phyloP scores from a whole-genome alignment of 2,888 invertebrate genomes.

The Cybosia mesomella region DNA sequence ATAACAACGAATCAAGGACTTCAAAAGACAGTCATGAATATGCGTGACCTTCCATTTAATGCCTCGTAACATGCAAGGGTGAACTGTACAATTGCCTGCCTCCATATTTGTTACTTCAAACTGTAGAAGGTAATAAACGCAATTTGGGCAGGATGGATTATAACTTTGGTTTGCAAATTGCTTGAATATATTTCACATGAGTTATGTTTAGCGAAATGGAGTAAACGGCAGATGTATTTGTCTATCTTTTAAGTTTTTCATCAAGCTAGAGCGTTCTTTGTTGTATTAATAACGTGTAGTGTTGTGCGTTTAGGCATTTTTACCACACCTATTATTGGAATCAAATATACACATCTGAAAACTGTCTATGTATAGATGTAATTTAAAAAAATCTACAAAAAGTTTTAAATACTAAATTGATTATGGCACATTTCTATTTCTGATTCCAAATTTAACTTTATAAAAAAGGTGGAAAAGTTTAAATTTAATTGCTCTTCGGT shows the following conservation, averaged over 20 bases:
- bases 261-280: background rate
- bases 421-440: no score
- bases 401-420: no score
- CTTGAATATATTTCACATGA: conserved; percentile 42
- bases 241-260: background rate
- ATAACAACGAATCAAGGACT: conserved; percentile 31
- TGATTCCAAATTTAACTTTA: no score
- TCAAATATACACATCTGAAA: no score
- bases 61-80: conserved; percentile 23
- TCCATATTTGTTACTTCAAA: conserved; percentile 14
- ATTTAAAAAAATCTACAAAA: no score
- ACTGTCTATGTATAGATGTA: no score
- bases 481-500: no score
- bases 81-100: conserved; percentile 12
- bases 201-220: conserved; percentile 25
- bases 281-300: background rate
- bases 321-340: no score
- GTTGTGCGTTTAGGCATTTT: background rate
- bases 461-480: no score
- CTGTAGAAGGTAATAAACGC: conserved; percentile 24
- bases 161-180: conserved; percentile 55
- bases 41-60: conserved; percentile 34
- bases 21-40: conserved; percentile 41
- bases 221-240: conserved; percentile 12
- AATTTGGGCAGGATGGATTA: conserved; percentile 42